Base-by-base conservation (phyloP, 2,888 invertebrate species). In the Cactoblastis cactorum region DNA sequence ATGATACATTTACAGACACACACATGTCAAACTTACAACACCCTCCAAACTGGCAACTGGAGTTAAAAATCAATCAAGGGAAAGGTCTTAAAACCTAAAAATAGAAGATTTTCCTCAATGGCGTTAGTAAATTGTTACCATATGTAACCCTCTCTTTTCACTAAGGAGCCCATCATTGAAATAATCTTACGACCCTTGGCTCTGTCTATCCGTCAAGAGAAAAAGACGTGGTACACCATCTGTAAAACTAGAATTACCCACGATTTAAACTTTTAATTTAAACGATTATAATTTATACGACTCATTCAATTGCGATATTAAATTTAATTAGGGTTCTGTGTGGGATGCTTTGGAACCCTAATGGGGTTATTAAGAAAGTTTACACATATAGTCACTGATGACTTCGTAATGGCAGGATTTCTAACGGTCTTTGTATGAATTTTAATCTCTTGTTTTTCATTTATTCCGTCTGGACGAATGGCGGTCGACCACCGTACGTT, bases 341-440 rank as follows among this genome's bases (percentile, higher is more conserved):
- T 3, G 35, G 24, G n/a, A n/a, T 28, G 41, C 14, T 43, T 41
- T 18, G 12, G 19, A 19, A 22, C 22, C 47, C n/a, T 47, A 47
- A 47, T 47, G 47, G 17, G 9, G 47, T 11, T 35, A 47, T 47
- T 37, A 47, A n/a, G 8, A 24, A 47, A 47, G 19, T 47, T 47
- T 35, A n/a, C 24, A 14, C 37, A 47, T 15, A 47, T 33, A 37
- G 47, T 33, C 32, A 18, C 47, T 35, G 22, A 47, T 47, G 35
- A 37, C 24, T 22, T n/a, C 11, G 15, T 47, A 47, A 47, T 47
- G 47, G 35, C 9, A 15, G 47, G 37, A 37, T 37, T 45, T 45
- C 6, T 12, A 45, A 4, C 34, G 22, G 35, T 37, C 11, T 15
- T 43, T n/a, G 34, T 8, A 32, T 11, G 2, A 11, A 2, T 32